Percentiles rank a stretch among this genome's conserved stretches.
These are phyloP conservation scores for Diarsia brunnea DNA, from an alignment of 2,888 invertebrate genomes.

Conservation along the genomic window DNA sequence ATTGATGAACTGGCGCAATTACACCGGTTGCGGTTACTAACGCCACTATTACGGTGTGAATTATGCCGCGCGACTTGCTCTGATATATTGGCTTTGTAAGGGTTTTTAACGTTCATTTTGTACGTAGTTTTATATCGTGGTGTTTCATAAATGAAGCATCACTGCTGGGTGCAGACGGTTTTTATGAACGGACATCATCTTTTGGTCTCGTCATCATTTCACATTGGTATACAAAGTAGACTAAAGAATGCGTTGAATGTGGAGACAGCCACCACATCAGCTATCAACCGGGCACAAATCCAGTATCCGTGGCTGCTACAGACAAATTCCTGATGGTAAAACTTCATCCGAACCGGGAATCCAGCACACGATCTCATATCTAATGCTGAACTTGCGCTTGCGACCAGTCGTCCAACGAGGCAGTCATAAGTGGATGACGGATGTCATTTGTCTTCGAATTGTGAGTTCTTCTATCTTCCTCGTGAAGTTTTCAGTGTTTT, in stretches of 20 bases:
- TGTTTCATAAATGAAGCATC: conserved; percentile 32
- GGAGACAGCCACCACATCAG: no score
- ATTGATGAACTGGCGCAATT: conserved; percentile 79
- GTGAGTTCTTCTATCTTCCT: neutral
- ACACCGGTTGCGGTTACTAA: conserved; percentile 65
- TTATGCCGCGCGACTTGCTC: conserved; percentile 62
- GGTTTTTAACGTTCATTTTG: conserved; percentile 39
- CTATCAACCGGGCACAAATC: no score
- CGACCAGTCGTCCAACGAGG: no score
- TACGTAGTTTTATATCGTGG: conserved; percentile 24
- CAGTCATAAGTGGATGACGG: neutral
- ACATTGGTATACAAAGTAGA: neutral
- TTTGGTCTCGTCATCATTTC: no score
- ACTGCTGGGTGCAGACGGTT: neutral
- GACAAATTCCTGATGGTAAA: no score
- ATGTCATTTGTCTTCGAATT: neutral
- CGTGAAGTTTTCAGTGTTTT: neutral
- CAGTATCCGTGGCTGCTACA: no score
- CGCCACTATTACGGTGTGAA: conserved; percentile 67
- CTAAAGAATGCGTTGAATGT: no score
- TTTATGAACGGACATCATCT: neutral
- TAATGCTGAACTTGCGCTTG: no score
- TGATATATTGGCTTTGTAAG: conserved; percentile 48
- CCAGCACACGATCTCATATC: no score
- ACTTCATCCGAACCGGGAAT: no score